Base-by-base conservation (phyloP, 1,140 invertebrate species). In the Brachionus asplanchnoidis region DNA sequence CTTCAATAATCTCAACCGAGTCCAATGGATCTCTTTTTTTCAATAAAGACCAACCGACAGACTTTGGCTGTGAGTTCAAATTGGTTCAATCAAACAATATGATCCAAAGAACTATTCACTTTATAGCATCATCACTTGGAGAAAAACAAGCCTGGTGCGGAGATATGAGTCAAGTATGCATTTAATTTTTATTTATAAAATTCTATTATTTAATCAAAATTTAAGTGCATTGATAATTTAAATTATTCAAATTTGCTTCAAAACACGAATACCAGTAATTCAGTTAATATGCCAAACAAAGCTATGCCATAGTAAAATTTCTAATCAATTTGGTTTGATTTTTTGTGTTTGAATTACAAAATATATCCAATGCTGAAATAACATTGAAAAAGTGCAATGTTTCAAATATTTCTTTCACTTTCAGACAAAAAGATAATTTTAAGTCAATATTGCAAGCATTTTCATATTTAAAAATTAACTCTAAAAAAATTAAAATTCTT, bases 61-160 rank as follows among this genome's bases (percentile, higher is more conserved):
- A 82, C 53, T 68, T 20, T 40, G 46, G 65, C 53, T 44, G 79
- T 68, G 79, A 82, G 12, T 82, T 82, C 32, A 60, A 82, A 68
- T 36, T 82, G 17, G 36, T 82, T 40, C 53, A 65, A 12, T 60
- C 79, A 17, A 60, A 60, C 14, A 68, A 82, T 26, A 12, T 44
- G 50, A 65, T 60, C 89, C 87, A 92, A 85, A 87, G 92, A 5
- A 91, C 91, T 8, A 92, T 96, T 26, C 95, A 95, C 89, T 90
- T 97, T 20, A 91, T 95, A 56, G 94, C 94, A 32, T 92, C 94
- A 14, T 94, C 94, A 4, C 91, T 93, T 68, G 93, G 96, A 90
- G 95, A 97, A 87, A 97, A 97, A 89, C 93, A 95, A 9, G 95
- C 95, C 1, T 97, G 95, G 95, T 95, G 95, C 85, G 95, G 94